phyloP scores from a whole-genome alignment of 2,888 invertebrate genomes.

The Diarsia dahlii region DNA sequence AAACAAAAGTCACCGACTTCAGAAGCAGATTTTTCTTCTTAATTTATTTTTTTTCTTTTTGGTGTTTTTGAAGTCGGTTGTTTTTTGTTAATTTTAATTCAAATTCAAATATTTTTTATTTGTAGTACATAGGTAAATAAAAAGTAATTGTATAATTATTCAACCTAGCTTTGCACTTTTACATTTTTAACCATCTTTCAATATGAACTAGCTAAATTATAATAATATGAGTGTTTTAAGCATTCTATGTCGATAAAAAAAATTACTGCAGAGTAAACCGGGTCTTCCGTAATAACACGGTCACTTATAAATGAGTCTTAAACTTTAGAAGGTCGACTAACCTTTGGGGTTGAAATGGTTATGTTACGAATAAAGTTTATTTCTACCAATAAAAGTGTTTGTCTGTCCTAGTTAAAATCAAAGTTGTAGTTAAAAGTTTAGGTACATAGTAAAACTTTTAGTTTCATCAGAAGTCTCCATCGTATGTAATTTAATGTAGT shows the following conservation, averaged over 20 bases:
- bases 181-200: background rate
- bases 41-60: no score
- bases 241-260: background rate
- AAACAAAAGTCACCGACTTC: no score
- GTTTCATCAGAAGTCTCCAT: background rate
- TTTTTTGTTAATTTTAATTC: background rate
- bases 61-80: no score
- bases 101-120: no score
- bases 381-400: constrained; percentile 39
- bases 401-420: constrained; percentile 20
- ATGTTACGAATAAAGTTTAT: constrained; percentile 43
- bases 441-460: background rate
- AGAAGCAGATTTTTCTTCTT: no score
- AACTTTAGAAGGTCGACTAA: constrained; percentile 12
- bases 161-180: background rate
- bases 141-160: no score
- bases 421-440: constrained; percentile 1
- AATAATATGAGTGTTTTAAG: background rate
- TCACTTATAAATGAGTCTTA: constrained; percentile 23
- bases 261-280: background rate
- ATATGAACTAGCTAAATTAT: background rate
- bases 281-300: background rate
- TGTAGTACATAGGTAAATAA: no score
- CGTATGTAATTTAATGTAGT: background rate
- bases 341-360: constrained; percentile 25